Conservation (phyloP, 2,797 vertebrate species). For the Phrynocephalus forsythii region DNA sequence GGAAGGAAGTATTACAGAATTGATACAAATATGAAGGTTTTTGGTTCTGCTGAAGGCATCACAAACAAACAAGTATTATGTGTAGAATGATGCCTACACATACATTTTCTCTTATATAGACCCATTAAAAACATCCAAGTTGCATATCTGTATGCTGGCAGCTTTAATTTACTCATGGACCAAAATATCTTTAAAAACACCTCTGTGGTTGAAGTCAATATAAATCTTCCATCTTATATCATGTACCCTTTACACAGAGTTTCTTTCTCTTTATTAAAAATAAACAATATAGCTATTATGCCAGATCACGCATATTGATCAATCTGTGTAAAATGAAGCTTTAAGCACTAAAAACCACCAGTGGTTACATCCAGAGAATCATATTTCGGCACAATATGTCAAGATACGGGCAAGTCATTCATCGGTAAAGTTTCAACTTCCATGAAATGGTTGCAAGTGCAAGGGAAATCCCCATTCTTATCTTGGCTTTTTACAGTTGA, state of each 20-base stretch:
- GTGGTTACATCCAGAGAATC: slow-evolving; percentile 42
- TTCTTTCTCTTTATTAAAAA: slow-evolving; percentile 56
- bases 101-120: not conserved
- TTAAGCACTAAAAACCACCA: slow-evolving; percentile 59
- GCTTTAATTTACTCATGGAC: slow-evolving; percentile 67
- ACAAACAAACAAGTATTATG: not conserved
- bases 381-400: not conserved
- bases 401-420: not conserved
- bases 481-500: not conserved
- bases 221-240: slow-evolving; percentile 70
- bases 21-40: not conserved
- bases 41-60: not conserved
- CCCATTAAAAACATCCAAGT: slow-evolving; percentile 62
- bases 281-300: slow-evolving; percentile 51
- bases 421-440: no score
- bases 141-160: slow-evolving; percentile 65
- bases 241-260: slow-evolving; percentile 66
- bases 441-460: not conserved
- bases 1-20: not conserved
- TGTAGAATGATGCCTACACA: slow-evolving; percentile 54
- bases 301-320: slow-evolving; percentile 69
- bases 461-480: not conserved
- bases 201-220: slow-evolving; percentile 68
- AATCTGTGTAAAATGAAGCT: slow-evolving; percentile 53
- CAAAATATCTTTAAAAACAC: slow-evolving; percentile 61